Base-by-base conservation (phyloP, 2,113 vertebrate genomes). In the Nycticryphes semicollaris region DNA sequence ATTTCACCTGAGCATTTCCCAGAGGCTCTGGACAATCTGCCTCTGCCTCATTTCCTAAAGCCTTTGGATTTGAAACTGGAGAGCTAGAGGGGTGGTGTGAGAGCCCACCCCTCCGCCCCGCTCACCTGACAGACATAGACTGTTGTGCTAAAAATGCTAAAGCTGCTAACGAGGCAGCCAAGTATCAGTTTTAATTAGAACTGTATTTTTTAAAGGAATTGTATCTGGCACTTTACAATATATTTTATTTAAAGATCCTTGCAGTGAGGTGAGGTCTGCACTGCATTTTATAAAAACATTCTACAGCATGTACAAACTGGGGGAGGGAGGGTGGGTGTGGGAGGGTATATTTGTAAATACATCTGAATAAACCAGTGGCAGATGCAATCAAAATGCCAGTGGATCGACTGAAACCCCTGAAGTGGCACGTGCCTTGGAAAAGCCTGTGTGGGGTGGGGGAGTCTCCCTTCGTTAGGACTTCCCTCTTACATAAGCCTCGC, bases 31-130 rank as follows among this genome's bases (percentile, higher is more conserved):
- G 97, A 98, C 9, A 93, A 98, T 7, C 96, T 98, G 95, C 98
- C 98, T 24, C 92, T 99, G 91, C 99, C 99, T 1, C 97, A 98
- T 43, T 99, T 99, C 78, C 97, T 99, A 45, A 99, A 98, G 95
- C 99, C 98, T 16, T 97, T 98, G 94, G 98, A 98, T 96, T 97
- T 99, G 96, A 98, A 97, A 72, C 94, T 98, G 93, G 97, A 97
- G 75, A 95, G 96, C 96, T 97, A 98, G 96, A 93, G 86, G 84
- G 60, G 57, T 66, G 62, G 50, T 18, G 33, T 1, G 57, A 82
- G n/a, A 86, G 64, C 64, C 35, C 94, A 69, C 45, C 19, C 47
- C 47, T 19, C 19, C 14, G 43, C 19, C 47, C 53, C 0, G 73
- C 87, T 92, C 93, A 75, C 77, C 90, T 78, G 84, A 84, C 86